phyloP scores from a whole-genome alignment of 2,888 invertebrate genomes.

The Lasioglossum pauxillum region DNA sequence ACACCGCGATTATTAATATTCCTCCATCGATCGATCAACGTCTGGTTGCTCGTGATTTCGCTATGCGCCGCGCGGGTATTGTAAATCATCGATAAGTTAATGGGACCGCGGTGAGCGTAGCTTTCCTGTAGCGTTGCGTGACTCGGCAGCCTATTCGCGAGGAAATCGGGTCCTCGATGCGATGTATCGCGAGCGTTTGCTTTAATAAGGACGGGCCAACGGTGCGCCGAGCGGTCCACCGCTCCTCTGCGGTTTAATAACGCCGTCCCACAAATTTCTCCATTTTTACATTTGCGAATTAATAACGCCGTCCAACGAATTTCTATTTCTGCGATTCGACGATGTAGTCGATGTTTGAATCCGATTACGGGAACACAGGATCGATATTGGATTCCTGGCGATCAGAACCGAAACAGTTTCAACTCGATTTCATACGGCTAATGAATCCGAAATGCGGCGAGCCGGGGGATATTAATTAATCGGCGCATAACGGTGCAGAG shows the following conservation, averaged over 20 bases:
- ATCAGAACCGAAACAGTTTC: slow-evolving; percentile 5
- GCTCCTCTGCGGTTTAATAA: slow-evolving; percentile 23
- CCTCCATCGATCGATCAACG: slow-evolving; percentile 35
- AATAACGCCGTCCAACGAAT: no score
- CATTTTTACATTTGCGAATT: not conserved
- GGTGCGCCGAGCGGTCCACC: not conserved
- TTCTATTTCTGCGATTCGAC: not conserved
- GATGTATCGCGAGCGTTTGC: not conserved
- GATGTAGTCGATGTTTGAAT: not conserved
- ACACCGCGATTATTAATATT: slow-evolving; percentile 12
- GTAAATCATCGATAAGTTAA: slow-evolving; percentile 29
- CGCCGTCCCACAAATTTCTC: not conserved
- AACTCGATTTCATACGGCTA: slow-evolving; percentile 25
- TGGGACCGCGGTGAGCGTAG: slow-evolving; percentile 32
- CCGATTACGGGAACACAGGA: not conserved
- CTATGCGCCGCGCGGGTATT: slow-evolving; percentile 33
- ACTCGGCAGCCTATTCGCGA: not conserved
- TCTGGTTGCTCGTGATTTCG: not conserved
- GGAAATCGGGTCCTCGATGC: not conserved
- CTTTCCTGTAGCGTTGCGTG: not conserved
- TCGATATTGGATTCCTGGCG: not conserved
- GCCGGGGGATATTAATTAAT: slow-evolving; percentile 52
- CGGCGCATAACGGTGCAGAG: slow-evolving; percentile 47
- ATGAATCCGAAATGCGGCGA: slow-evolving; percentile 20
- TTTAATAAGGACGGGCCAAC: not conserved